Percentiles rank a stretch among this genome's conserved stretches.
Conservation (phyloP, 2,888 invertebrate species). For the Salticus scenicus region DNA sequence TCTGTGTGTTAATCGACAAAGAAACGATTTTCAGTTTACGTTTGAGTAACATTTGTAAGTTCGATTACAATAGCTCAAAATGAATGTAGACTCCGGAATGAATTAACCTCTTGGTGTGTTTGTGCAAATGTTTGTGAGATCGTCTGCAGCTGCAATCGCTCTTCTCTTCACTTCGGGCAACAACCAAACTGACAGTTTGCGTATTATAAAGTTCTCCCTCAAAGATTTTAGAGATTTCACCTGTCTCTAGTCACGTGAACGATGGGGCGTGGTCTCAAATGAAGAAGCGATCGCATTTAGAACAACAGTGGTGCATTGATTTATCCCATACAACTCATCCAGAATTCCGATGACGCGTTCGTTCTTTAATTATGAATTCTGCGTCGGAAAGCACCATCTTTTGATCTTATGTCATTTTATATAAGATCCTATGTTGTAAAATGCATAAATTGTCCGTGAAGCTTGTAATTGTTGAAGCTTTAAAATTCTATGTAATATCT, state of each 20-base stretch:
- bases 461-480: too few species aligned
- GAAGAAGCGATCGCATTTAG: conserved; percentile 15
- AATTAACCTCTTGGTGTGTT: background rate
- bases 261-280: conserved; percentile 54
- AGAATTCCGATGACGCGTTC: too few species aligned
- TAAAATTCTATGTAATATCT: too few species aligned
- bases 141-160: conserved; percentile 46
- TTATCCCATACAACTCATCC: background rate
- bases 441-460: too few species aligned
- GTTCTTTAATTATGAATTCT: too few species aligned
- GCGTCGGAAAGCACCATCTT: too few species aligned
- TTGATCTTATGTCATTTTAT: too few species aligned
- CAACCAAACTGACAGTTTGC: conserved; percentile 50
- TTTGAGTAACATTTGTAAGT: too few species aligned
- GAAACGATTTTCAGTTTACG: too few species aligned
- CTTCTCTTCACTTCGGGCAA: conserved; percentile 29
- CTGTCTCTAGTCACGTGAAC: conserved; percentile 67
- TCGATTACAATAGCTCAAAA: background rate
- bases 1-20: too few species aligned
- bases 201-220: conserved; percentile 53
- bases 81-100: background rate
- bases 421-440: too few species aligned
- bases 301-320: conserved; percentile 31
- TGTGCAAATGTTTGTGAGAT: conserved; percentile 43
- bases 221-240: conserved; percentile 67